These are phyloP conservation scores for Hylaeus volcanicus DNA, from an alignment of 1,140 invertebrate genomes.

Conservation along the genomic window DNA sequence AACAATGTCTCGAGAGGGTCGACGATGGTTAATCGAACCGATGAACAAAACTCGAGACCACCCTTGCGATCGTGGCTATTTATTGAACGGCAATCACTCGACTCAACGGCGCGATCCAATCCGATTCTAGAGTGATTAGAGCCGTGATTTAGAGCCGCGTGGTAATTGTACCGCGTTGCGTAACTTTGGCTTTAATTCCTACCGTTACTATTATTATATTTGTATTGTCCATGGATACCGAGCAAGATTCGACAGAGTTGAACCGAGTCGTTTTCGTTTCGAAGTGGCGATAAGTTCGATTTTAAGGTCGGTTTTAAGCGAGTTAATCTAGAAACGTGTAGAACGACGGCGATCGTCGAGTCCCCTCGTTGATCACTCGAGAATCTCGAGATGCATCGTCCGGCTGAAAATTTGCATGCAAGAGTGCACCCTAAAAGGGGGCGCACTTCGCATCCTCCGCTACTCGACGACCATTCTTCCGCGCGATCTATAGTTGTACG, in stretches of 20 bases:
- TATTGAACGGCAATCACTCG: background rate
- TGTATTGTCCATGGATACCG: too few species aligned
- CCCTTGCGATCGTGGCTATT: background rate
- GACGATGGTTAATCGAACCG: background rate
- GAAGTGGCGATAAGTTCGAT: too few species aligned
- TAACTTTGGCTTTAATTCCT: background rate
- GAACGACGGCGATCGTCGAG: background rate
- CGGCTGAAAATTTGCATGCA: conserved; percentile 13
- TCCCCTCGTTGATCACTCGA: background rate
- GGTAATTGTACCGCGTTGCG: background rate
- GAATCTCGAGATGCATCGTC: background rate
- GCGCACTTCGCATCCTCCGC: background rate
- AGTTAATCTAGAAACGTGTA: too few species aligned
- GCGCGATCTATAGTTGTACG: background rate
- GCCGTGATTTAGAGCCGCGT: too few species aligned
- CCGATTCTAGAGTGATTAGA: background rate
- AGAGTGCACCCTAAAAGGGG: background rate
- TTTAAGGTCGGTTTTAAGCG: too few species aligned
- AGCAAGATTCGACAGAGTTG: too few species aligned
- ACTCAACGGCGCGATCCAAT: background rate
- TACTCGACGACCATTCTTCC: background rate
- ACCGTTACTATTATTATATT: too few species aligned
- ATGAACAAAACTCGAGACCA: background rate
- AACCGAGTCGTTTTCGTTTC: too few species aligned
- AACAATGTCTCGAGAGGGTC: background rate